These are phyloP conservation scores for Bactericera cockerelli DNA, from an alignment of 1,140 invertebrate genomes.

Conservation along the genomic window DNA sequence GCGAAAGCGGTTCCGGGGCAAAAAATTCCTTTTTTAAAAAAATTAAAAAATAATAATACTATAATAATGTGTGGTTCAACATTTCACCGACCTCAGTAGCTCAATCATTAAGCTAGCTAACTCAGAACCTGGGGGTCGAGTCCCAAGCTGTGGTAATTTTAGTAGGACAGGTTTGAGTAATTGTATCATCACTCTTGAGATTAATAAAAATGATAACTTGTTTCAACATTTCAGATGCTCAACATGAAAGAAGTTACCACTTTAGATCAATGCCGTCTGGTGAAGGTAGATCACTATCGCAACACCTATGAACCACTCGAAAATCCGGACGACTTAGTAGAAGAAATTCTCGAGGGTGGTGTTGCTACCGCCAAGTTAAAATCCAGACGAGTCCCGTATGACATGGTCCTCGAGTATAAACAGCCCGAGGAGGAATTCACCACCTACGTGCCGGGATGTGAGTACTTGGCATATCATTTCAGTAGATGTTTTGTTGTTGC, in stretches of 20 bases:
- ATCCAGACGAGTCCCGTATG: conserved; percentile 26
- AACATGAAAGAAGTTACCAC: conserved; percentile 40
- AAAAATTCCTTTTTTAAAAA: no score
- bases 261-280: conserved; percentile 50
- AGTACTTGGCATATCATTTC: conserved; percentile 15
- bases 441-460: conserved; percentile 44
- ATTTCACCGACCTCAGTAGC: no score
- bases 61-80: no score
- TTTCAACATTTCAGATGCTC: conserved; percentile 33
- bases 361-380: conserved; percentile 34
- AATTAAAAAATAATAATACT: no score
- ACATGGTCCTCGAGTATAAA: conserved; percentile 52
- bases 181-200: no score
- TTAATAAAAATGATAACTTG: no score
- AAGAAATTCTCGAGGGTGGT: conserved; percentile 47
- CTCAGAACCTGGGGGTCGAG: no score
- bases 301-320: conserved; percentile 47
- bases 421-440: conserved; percentile 45
- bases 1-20: no score
- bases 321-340: conserved; percentile 39
- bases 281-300: conserved; percentile 25
- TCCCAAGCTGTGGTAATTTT: no score
- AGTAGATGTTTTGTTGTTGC: no score
- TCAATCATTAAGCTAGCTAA: no score
- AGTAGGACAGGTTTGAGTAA: no score